phyloP scores from a whole-genome alignment of 53 echinoderm and acorn worm species.

The Crossaster papposus region DNA sequence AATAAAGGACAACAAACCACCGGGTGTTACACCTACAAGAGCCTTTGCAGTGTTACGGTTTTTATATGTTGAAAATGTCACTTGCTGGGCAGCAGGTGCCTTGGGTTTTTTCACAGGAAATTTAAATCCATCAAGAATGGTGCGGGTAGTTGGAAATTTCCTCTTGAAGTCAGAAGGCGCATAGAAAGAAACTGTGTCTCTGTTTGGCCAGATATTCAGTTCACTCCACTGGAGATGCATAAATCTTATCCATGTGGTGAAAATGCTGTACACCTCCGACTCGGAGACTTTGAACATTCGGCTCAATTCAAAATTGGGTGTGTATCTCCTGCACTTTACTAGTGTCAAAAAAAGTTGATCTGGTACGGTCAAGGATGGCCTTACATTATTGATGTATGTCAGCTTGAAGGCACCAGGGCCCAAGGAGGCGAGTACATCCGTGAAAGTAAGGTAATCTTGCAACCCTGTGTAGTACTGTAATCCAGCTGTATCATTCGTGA shows the following conservation, averaged over 20 bases:
- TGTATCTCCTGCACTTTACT: conserved; percentile 16
- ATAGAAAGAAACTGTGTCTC: conserved; percentile 14
- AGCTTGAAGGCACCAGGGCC: conserved; percentile 14
- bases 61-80: conserved; percentile 24
- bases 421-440: conserved; percentile 1
- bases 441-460: conserved; percentile 4
- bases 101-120: conserved; percentile 6
- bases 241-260: not conserved
- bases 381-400: not conserved
- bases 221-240: conserved; percentile 28
- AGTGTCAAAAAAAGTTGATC: conserved; percentile 18
- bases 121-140: conserved; percentile 24
- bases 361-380: not conserved
- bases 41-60: conserved; percentile 10
- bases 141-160: conserved; percentile 4
- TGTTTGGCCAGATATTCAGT: conserved; percentile 7
- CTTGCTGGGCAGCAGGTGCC: conserved; percentile 32
- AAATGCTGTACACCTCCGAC: not conserved
- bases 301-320: conserved; percentile 18
- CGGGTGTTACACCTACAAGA: conserved; percentile 15
- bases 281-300: not conserved
- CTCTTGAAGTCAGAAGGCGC: conserved; percentile 10
- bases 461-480: conserved; percentile 13
- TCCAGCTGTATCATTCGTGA: not conserved
- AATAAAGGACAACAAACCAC: conserved; percentile 14